A percentile compares a stretch with the other conserved stretches of the same genome.
Conservation (phyloP, 37 sponge, comb jelly and placozoan species). For the Amphimedon queenslandica region DNA sequence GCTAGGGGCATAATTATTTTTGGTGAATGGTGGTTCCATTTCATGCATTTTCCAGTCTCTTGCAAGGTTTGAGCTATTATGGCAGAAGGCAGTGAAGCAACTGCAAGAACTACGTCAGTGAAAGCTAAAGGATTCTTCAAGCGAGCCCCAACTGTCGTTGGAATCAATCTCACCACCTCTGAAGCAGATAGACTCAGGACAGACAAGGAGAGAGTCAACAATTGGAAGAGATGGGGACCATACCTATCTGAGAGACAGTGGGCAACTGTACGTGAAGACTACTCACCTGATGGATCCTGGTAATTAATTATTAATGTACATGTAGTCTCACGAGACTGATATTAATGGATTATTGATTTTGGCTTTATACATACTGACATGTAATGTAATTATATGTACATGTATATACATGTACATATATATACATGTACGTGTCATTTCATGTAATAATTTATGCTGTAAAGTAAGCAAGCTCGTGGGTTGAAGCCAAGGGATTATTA, state of each 20-base stretch:
- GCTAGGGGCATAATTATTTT: too few species aligned
- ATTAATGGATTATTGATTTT: not conserved
- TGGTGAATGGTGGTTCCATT: too few species aligned
- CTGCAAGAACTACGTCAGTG: not conserved
- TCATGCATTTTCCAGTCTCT: too few species aligned
- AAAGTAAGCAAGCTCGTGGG: too few species aligned
- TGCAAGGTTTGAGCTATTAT: too few species aligned
- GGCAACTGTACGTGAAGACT: constrained; percentile 95
- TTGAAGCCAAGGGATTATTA: too few species aligned
- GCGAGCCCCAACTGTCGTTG: constrained; percentile 49
- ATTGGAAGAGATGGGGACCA: constrained; percentile 98
- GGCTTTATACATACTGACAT: not conserved
- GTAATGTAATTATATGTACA: not conserved
- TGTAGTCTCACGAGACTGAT: not conserved
- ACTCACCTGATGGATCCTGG: constrained; percentile 88
- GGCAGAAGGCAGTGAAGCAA: not conserved
- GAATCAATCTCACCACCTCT: constrained; percentile 18
- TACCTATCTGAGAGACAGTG: constrained; percentile 95
- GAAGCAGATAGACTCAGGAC: constrained; percentile 74
- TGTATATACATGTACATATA: not conserved
- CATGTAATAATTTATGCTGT: too few species aligned
- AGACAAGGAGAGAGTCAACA: constrained; percentile 59
- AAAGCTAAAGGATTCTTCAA: constrained; percentile 52
- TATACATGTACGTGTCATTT: not conserved
- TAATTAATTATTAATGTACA: constrained; percentile 29